phyloP scores from a whole-genome alignment of 2,888 invertebrate species.

The Celastrina argiolus region DNA sequence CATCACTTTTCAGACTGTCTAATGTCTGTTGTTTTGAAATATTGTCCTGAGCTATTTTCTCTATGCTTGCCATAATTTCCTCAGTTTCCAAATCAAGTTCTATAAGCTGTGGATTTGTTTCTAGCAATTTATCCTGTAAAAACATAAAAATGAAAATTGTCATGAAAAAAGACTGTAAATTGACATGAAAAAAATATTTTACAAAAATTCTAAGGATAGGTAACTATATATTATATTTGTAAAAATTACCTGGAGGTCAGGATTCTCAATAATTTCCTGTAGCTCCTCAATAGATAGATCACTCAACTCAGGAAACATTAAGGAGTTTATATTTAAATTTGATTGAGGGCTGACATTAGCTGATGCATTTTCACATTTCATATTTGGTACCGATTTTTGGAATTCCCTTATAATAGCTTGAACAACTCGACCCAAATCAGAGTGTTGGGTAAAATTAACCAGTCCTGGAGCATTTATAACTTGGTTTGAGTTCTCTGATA shows the following conservation, averaged over 20 bases:
- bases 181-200: background rate
- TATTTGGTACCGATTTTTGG: slow-evolving; percentile 70
- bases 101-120: slow-evolving; percentile 81
- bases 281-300: slow-evolving; percentile 79
- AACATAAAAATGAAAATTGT: too few species aligned
- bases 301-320: slow-evolving; percentile 61
- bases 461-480: slow-evolving; percentile 86
- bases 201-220: background rate
- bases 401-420: slow-evolving; percentile 89
- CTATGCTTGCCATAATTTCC: slow-evolving; percentile 84
- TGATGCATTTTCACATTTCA: slow-evolving; percentile 69
- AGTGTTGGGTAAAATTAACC: slow-evolving; percentile 86
- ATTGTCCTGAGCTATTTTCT: slow-evolving; percentile 81
- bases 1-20: slow-evolving; percentile 76
- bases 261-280: slow-evolving; percentile 82
- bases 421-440: slow-evolving; percentile 85
- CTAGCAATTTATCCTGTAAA: slow-evolving; percentile 82
- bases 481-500: slow-evolving; percentile 81
- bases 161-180: background rate
- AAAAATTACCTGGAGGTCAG: slow-evolving; percentile 77
- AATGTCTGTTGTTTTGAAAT: slow-evolving; percentile 80
- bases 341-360: slow-evolving; percentile 54
- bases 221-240: background rate
- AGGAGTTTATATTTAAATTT: slow-evolving; percentile 43
- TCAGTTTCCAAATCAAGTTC: slow-evolving; percentile 84